Base-by-base conservation (phyloP, 2,888 invertebrate genomes). In the Eudiplozoon nipponicum region DNA sequence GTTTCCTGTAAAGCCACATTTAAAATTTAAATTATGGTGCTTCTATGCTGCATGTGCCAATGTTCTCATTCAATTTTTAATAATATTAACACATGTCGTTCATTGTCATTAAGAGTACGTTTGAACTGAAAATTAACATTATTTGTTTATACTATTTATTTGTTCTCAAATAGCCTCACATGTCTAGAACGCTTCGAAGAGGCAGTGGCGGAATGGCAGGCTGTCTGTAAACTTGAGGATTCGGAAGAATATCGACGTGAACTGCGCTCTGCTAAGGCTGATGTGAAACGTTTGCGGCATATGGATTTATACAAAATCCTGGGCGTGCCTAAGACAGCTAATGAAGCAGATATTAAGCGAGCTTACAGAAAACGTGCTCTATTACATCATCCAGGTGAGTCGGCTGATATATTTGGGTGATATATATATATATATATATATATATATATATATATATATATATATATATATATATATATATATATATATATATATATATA, bases 241-340 rank as follows among this genome's bases (percentile, higher is more conserved):
- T 50, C 51, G 19, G 50, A 51, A 51, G 57, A 58, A 57, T 43
- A 45, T 49, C 72, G 72, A 54, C 68, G 69, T 50, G 56, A 76
- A 44, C 60, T 81, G 28, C 70, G 72, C 49, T 75, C 80, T 49
- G 80, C 84, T 3, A 80, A 81, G 61, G 54, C 74, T 44, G 72
- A 73, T 18, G 61, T 84, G 42, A 81, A 81, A 56, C 72, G 70
- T 54, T 78, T 78, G 3, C 77, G 78, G 60, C 69, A 80, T 47
- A 84, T 84, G 64, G 84, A 86, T 56, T 84, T 81, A 56, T 45
- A 45, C 51, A 77, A 80, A 60, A 78, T 86, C 48, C 65, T 86
- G 42, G 80, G 80, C 3, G 65, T 86, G 11, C 67, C 69, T 2
- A 72, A 73, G 52, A 67, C 61, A 48, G 80, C 81, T 0, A 68